Conservation (phyloP, 2,797 vertebrate genomes). For the Cyprinella venusta region DNA sequence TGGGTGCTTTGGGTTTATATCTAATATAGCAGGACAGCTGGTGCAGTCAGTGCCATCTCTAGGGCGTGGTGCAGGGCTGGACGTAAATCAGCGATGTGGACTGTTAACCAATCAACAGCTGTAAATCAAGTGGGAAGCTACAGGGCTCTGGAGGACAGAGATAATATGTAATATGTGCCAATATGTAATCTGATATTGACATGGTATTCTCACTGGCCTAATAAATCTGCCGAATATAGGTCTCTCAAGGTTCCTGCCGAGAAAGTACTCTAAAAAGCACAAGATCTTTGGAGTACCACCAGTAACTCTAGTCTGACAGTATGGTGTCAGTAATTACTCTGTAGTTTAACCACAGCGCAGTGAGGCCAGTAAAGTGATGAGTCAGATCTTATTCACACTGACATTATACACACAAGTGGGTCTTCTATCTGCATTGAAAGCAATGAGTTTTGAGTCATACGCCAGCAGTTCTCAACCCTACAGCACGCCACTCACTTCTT, state of each 20-base stretch:
- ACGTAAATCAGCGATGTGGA: conserved; percentile 44
- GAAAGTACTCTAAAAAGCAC: conserved; percentile 1
- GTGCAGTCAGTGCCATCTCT: conserved; percentile 44
- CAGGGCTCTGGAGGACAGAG: conserved; percentile 30
- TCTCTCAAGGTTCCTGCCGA: conserved; percentile 58
- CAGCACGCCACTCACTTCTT: not conserved
- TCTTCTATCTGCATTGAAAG: conserved; percentile 14
- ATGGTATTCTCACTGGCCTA: conserved; percentile 59
- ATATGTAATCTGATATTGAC: conserved; percentile 67
- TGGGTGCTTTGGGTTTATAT: conserved; percentile 47
- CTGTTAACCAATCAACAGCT: conserved; percentile 55
- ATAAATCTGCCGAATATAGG: conserved; percentile 66
- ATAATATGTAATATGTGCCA: conserved; percentile 53
- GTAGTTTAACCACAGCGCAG: conserved; percentile 7
- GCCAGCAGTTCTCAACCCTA: not conserved
- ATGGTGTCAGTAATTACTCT: conserved; percentile 13
- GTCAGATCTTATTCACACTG: conserved; percentile 18
- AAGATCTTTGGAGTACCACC: not conserved
- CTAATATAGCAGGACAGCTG: conserved; percentile 46
- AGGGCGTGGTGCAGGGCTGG: conserved; percentile 13
- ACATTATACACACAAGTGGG: not conserved
- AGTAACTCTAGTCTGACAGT: not conserved
- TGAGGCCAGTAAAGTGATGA: conserved; percentile 24
- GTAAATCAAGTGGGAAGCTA: conserved; percentile 55
- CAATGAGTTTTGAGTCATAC: conserved; percentile 9